Evolutionary conservation across 2,888 invertebrate genomes (phyloP).

Genomic region (Mimachlamys varia): DNA sequence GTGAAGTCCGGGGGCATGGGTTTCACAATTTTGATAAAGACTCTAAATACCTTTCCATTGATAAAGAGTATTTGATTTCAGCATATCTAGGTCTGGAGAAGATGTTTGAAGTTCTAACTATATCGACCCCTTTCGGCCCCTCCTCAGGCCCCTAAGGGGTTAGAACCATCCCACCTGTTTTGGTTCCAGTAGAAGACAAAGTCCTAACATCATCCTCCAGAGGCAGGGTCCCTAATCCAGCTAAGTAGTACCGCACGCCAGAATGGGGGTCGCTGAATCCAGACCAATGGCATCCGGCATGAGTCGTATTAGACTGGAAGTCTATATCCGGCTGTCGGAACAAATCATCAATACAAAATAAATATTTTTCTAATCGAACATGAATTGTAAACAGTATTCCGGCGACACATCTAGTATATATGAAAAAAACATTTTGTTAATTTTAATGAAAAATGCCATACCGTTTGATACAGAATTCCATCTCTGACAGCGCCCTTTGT

Average conservation of each 20-base stretch:
- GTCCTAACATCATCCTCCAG: conserved; percentile 49
- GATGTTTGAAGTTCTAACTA: too few relatives aligned
- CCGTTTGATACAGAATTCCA: not conserved
- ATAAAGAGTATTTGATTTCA: too few relatives aligned
- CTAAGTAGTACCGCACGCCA: conserved; percentile 54
- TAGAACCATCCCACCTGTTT: conserved; percentile 54
- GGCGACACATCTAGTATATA: too few relatives aligned
- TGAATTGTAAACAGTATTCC: too few relatives aligned
- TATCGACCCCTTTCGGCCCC: too few relatives aligned
- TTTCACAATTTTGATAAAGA: too few relatives aligned
- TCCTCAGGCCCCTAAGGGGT: too few relatives aligned
- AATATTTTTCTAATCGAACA: too few relatives aligned
- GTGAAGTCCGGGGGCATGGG: too few relatives aligned
- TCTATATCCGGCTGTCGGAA: conserved; percentile 46
- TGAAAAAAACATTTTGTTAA: not conserved
- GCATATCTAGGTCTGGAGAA: too few relatives aligned
- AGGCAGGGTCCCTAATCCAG: conserved; percentile 58
- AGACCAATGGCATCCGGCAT: conserved; percentile 52
- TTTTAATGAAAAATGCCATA: not conserved
- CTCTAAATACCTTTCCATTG: too few relatives aligned
- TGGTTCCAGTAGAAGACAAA: conserved; percentile 56
- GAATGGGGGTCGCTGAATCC: conserved; percentile 62
- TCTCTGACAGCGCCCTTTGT: conserved; percentile 37
- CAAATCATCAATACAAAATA: too few relatives aligned
- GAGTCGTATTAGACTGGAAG: conserved; percentile 47